Base-by-base conservation (phyloP, 2,797 vertebrate species). In the Helostoma temminkii region DNA sequence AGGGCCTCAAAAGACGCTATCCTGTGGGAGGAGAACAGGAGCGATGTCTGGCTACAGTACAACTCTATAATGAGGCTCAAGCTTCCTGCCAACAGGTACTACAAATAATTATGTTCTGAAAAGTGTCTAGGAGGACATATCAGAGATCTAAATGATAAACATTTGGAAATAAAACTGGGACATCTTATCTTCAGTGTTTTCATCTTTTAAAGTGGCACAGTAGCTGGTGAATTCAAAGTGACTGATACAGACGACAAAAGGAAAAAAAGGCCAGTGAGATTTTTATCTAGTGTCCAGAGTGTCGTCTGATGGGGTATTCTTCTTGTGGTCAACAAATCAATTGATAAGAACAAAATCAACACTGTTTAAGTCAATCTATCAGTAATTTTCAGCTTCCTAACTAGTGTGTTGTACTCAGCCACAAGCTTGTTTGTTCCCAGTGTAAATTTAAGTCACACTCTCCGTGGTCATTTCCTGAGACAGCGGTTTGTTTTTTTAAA, bases 21-120 rank as follows among this genome's bases (percentile, higher is more conserved):
- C 74, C 63, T 62, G 42, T 41, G 77, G 85, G 82, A 83, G 54
- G 43, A 24, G 60, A 74, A 14, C 28, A 53, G 76, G 54, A 73
- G 66, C 32, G 74, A 75, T 59, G 76, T 85, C 77, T 87, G 86
- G 73, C 60, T 82, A 68, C 77, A 71, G 67, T 57, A 75, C 74
- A 81, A 62, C 79, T 82, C 76, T 74, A 83, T 71, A 78, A 76
- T 67, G 64, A 77, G 72, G 66, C 73, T 75, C 66, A 57, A 66
- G 62, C 64, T 47, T 82, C 55, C 65, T 81, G 82, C 58, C 74
- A 77, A 82, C 73, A 82, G 80, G 79, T 82, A 53, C 18, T 3
- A 70, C 59, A 63, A 54, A 50, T 55, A 0, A 45, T 10, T 45
- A 28, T 41, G 47, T 61, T 73, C n/a, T 45, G 24, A 42, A 59